Evolutionary conservation across 2,888 invertebrate genomes (phyloP), one percentile per base, ranked within the genome.

Genomic region (Pyrochroa serraticornis): DNA sequence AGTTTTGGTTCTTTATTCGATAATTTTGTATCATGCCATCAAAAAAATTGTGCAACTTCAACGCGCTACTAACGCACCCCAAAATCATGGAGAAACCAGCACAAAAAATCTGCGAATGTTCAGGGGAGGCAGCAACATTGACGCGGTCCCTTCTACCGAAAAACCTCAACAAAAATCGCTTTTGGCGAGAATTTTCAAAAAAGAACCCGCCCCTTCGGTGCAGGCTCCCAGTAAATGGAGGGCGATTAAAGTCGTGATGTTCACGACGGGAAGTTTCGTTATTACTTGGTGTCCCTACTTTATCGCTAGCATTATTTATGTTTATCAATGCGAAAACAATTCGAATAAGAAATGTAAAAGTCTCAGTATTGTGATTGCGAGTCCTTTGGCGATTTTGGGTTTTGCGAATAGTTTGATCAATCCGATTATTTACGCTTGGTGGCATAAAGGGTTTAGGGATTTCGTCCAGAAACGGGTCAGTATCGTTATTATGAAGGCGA

Each of bases 351-450:
- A 76, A 54, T 86, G 87, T 71, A 75, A 82, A 41, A 72, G 79
- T 6, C 71, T 85, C 31, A 78, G 81, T 9, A 74, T 81, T 12
- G 75, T 85, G 34, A 79, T 87, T 0, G 83, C 83, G 0, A 84
- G 85, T 42, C 87, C 87, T 0, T 70, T 87, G 37, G 83, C 84
- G 0, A 82, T 84, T 22, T 72, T 87, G 41, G 87, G 87, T 0
- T 84, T 87, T 63, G 67, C 81, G 0, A 87, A 87, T 66, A 86
- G 86, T 64, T 71, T 87, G 41, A 68, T 87, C 0, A 87, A 87
- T 71, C 88, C 88, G 0, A 72, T 88, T 14, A 87, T 88, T 63
- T 88, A 87, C 68, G 87, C 87, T 0, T 88, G 87, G 87, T 88
- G 87, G 87, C 87, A 88, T 71, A 86, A 85, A 72, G 87, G 87